A percentile compares a stretch with the other conserved stretches of the same genome.
These are phyloP conservation scores for Porphyrio hochstetteri DNA, from an alignment of 2,113 vertebrate genomes.

Conservation along the genomic window DNA sequence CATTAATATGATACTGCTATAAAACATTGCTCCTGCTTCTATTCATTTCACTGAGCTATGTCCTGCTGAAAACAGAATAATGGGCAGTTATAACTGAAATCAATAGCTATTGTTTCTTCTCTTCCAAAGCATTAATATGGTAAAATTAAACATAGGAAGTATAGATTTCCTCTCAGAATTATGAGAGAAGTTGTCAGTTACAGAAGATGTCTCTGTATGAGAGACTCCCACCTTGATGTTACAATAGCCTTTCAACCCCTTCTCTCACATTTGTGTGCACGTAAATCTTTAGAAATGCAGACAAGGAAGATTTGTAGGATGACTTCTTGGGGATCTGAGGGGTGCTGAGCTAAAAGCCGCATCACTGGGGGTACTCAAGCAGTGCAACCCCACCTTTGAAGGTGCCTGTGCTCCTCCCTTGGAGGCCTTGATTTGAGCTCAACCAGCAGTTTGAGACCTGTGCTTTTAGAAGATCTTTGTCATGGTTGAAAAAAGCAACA, in stretches of 20 bases:
- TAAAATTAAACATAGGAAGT: background rate
- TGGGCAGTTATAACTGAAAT: background rate
- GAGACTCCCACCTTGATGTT: background rate
- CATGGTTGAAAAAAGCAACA: background rate
- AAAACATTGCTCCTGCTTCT: background rate
- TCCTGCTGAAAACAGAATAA: background rate
- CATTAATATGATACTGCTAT: background rate
- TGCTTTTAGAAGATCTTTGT: background rate
- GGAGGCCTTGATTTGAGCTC: background rate
- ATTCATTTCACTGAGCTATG: background rate
- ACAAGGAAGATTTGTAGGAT: background rate
- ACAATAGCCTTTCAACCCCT: background rate
- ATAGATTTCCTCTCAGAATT: background rate
- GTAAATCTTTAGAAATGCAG: background rate
- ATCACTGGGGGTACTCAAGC: fast-evolving
- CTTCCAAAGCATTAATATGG: background rate
- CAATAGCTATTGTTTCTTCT: background rate
- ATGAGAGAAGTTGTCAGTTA: background rate
- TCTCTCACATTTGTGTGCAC: background rate
- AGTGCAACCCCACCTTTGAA: background rate
- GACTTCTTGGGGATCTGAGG: background rate
- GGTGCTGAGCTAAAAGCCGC: background rate
- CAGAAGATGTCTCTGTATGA: background rate
- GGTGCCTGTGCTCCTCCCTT: background rate
- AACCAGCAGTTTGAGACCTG: background rate